phyloP scores from a whole-genome alignment of 2,888 invertebrate genomes.

The Meteorus colon region DNA sequence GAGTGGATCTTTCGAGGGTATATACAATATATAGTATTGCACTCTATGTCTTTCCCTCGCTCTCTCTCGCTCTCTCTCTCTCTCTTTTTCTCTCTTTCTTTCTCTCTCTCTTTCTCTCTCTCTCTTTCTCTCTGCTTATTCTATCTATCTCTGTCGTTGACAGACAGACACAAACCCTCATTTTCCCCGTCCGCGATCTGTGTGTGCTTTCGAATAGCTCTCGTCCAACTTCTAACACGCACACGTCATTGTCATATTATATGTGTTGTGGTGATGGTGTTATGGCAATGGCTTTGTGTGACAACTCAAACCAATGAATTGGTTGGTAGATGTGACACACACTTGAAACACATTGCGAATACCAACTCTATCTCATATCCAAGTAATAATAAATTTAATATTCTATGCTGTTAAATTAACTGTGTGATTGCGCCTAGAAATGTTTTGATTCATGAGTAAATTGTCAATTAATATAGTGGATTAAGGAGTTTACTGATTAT shows the following conservation, averaged over 20 bases:
- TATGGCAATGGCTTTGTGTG: no score
- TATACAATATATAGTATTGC: constrained; percentile 31
- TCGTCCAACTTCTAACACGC: constrained; percentile 49
- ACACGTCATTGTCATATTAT: constrained; percentile 44
- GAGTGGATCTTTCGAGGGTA: constrained; percentile 28
- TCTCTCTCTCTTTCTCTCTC: no score
- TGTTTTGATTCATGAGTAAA: no score
- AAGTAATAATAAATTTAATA: no score
- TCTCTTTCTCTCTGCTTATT: not conserved
- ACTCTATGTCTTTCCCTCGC: not conserved
- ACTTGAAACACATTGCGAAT: no score
- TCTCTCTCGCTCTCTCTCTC: no score
- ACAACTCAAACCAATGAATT: no score
- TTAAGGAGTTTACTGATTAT: constrained; percentile 34
- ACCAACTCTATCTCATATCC: no score
- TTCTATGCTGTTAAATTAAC: no score
- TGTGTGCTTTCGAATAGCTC: constrained; percentile 42
- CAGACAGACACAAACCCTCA: constrained; percentile 62
- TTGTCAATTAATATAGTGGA: not conserved
- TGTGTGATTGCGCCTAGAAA: no score
- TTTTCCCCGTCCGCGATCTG: constrained; percentile 46
- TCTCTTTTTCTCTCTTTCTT: no score
- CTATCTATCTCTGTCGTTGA: constrained; percentile 59
- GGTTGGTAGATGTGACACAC: no score
- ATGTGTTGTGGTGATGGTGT: constrained; percentile 39